Evolutionary conservation across 2,797 vertebrate genomes (phyloP).

Genomic region (Garrulus glandarius): DNA sequence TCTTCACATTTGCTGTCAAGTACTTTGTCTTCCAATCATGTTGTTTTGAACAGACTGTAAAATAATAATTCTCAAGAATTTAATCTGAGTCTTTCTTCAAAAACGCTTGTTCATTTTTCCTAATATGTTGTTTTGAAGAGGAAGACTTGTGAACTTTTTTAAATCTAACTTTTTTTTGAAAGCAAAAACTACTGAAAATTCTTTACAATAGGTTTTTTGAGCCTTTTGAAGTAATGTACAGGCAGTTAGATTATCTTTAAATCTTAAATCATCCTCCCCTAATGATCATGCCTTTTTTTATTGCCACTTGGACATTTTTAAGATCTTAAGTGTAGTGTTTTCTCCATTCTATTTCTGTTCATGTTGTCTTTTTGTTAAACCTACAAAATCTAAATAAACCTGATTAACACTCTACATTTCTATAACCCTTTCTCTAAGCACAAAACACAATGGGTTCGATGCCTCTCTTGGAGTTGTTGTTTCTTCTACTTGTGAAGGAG

Average conservation of each 20-base stretch:
- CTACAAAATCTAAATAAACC: not conserved
- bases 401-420: not conserved
- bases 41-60: slow-evolving; percentile 34
- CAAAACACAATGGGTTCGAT: not conserved
- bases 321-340: not conserved
- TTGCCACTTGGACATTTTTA: not conserved
- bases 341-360: not conserved
- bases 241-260: not conserved
- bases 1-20: slow-evolving; percentile 20
- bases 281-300: not conserved
- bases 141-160: not conserved
- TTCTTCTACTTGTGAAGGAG: not conserved
- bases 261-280: not conserved
- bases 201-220: not conserved
- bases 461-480: not conserved
- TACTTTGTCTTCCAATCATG: slow-evolving; percentile 39
- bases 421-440: not conserved
- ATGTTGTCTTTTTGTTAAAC: not conserved
- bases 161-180: not conserved
- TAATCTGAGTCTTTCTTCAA: slow-evolving; percentile 20
- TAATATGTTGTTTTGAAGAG: slow-evolving; percentile 13
- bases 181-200: not conserved
- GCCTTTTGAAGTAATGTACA: not conserved
- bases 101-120: not conserved
- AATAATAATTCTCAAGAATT: slow-evolving; percentile 41